Evolutionary conservation across 2,888 invertebrate species (phyloP), one percentile per base, ranked within the genome.

Genomic region (Ellobium chinense): DNA sequence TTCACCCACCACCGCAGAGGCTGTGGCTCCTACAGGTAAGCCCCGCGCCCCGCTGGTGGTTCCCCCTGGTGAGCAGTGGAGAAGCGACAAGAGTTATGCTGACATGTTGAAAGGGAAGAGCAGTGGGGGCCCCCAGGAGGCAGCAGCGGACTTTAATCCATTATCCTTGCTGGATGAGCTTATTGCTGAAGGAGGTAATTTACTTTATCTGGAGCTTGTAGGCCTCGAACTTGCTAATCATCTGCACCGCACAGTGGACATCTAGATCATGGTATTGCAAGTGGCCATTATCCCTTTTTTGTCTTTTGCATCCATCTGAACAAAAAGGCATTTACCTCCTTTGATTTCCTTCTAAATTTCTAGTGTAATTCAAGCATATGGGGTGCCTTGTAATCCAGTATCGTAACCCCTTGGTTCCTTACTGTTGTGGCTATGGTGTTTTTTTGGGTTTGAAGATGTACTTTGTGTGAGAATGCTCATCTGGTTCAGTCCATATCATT

Each of bases 71-170:
- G 79, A 66, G 24, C 37, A 65, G 46, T 68, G 68, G 65, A 46
- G 77, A 60, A 68, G 74, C 46, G 80, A 80, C 75, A 88, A 88
- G 82, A 90, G 89, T 87, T 91, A 89, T 80, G 91, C 91, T 63
- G 85, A 88, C 69, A 85, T 88, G 80, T 86, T 89, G 82, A 88
- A 86, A 85, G 85, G 87, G 79, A 84, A 83, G 78, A 83, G 66
- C 63, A 68, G 85, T 74, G 87, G 87, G 76, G 89, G 89, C 77
- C 89, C 89, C 66, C 89, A 88, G 87, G 86, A 86, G 74, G 81
- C 81, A 68, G 39, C 58, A 60, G 73, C 66, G 58, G 80, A 80
- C 66, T 29, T 69, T 37, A 65, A 70, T 75, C 80, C 80, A 24
- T 81, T 86, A 56, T 85, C 84, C 31, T 68, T 83, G 66, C 72